Evolutionary conservation across 2,113 vertebrate species (phyloP).

Genomic region (Cyanocitta stelleri): DNA sequence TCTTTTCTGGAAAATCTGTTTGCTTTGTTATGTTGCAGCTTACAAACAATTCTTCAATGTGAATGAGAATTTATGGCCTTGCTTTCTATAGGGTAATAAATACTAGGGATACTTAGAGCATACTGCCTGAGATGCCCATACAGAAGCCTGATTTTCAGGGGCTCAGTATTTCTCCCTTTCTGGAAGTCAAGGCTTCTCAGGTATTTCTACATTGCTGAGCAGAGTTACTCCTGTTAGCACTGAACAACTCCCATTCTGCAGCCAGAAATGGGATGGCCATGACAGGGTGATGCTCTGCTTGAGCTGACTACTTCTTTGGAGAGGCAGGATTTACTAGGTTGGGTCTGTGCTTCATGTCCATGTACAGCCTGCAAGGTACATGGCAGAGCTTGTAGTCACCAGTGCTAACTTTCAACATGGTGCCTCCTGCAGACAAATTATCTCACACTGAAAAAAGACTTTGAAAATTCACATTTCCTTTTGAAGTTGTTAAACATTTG

Average conservation of each 20-base stretch:
- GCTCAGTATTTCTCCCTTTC: background rate
- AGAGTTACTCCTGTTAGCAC: background rate
- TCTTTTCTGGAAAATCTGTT: background rate
- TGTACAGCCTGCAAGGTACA: background rate
- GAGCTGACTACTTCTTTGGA: background rate
- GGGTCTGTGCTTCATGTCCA: background rate
- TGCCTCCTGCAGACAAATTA: background rate
- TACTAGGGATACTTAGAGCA: background rate
- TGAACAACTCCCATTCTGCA: background rate
- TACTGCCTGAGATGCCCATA: background rate
- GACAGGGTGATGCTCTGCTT: background rate
- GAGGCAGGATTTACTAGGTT: background rate
- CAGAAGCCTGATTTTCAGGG: background rate
- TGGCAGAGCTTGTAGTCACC: background rate
- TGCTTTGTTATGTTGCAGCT: background rate
- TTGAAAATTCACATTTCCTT: background rate
- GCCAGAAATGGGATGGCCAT: background rate
- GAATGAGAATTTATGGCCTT: background rate
- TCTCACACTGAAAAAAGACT: background rate
- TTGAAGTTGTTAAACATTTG: background rate
- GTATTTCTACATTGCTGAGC: background rate
- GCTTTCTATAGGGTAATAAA: conserved; percentile 14
- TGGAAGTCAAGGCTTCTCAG: background rate
- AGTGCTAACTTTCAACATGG: background rate
- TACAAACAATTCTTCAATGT: background rate